Evolutionary conservation across 2,113 vertebrate species (phyloP).

Genomic region (Gallinago undulata): DNA sequence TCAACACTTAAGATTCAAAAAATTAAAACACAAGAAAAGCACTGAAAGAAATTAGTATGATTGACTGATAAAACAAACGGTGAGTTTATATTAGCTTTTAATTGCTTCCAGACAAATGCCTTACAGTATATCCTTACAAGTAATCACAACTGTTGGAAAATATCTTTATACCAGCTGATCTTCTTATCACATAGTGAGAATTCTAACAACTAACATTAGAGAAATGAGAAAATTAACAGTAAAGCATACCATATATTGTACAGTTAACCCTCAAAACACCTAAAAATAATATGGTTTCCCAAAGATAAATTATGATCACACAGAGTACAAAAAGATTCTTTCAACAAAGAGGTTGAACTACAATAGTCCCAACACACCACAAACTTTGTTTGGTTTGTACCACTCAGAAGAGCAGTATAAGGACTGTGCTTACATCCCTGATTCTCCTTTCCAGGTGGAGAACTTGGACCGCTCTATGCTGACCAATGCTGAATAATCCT

Average conservation of each 20-base stretch:
- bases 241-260: background rate
- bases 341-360: background rate
- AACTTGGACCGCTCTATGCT: background rate
- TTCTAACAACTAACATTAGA: background rate
- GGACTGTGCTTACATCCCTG: background rate
- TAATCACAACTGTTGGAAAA: constrained; percentile 1
- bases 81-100: constrained; percentile 1
- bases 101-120: constrained; percentile 37
- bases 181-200: background rate
- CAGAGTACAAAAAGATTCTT: background rate
- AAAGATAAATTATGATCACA: background rate
- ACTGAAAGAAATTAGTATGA: background rate
- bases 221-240: background rate
- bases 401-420: background rate
- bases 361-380: background rate
- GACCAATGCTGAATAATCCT: background rate
- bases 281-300: background rate
- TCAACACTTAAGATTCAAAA: background rate
- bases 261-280: background rate
- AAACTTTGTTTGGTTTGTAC: background rate
- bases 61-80: background rate
- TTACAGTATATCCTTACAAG: background rate
- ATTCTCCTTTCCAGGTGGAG: background rate
- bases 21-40: background rate
- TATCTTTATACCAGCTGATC: background rate